Evolutionary conservation across 2,113 vertebrate genomes (phyloP), one percentile per base, ranked within the genome.

Genomic region (Mus spicilegus): DNA sequence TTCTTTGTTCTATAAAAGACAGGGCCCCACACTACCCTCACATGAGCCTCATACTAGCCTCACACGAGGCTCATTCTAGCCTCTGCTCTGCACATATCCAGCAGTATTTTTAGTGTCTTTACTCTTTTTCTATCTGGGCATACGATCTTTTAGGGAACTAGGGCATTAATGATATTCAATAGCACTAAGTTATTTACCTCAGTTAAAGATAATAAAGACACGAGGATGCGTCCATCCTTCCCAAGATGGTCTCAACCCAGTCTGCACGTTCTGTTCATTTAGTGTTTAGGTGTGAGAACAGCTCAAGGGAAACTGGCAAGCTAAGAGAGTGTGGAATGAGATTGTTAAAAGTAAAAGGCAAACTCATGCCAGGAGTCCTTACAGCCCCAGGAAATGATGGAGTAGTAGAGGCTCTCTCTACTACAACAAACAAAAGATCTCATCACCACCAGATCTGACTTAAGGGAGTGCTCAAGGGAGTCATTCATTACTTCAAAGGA

Each of bases 121-220:
- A 75, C 84, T 92, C 76, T 26, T 80, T 56, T 82, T 17, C 33
- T 24, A 39, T 10, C 85, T 67, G 3, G 3, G 20, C 22, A 8
- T 67, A 46, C 63, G 75, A 58, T 86, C 22, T 90, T 89, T 81
- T 70, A 87, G n/a, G 51, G 69, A 89, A 93, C 61, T n/a, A 54
- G 49, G 28, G n/a, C 20, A 1, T 58, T 39, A 75, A 76, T 93
- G 5, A 3, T 80, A 7, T 90, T 91, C 70, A 85, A n/a, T 78
- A 4, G 51, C 20, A 88, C 82, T 87, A 46, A 36, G 42, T 42
- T 2, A 90, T 88, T 93, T 87, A 28, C 24, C 22, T 65, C 51
- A 65, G 70, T 86, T 67, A 72, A 85, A 85, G 67, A 70, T 61
- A 81, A 7, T 85, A 80, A 92, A 61, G 33, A n/a, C 33, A 56